Conservation (phyloP, 2,888 invertebrate species). For the Agriopis leucophaearia region DNA sequence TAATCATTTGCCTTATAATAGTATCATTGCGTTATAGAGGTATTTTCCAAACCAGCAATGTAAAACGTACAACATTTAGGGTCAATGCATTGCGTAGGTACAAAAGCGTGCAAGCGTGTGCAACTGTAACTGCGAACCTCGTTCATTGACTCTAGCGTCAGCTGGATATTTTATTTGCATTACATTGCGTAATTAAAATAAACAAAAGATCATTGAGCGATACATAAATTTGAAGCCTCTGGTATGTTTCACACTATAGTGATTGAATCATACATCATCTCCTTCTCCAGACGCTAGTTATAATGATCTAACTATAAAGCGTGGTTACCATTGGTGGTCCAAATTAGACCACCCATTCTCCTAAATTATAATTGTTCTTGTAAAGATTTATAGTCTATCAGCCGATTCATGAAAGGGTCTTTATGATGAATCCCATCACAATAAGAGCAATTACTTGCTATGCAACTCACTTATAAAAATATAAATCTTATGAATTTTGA, state of each 20-base stretch:
- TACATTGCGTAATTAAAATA: too few species aligned
- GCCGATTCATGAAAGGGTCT: slow-evolving; percentile 1
- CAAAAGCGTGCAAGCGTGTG: too few species aligned
- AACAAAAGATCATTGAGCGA: background rate
- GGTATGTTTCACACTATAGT: background rate
- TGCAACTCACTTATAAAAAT: background rate
- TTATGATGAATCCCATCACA: background rate
- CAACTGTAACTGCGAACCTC: too few species aligned
- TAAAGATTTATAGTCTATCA: slow-evolving; percentile 36
- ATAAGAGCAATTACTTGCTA: background rate
- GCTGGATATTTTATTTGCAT: too few species aligned
- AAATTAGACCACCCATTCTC: slow-evolving; percentile 65
- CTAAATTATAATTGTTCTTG: slow-evolving; percentile 64
- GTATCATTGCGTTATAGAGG: too few species aligned
- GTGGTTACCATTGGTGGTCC: slow-evolving; percentile 61
- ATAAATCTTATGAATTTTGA: too few species aligned
- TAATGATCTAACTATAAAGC: slow-evolving; percentile 17
- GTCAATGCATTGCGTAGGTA: too few species aligned
- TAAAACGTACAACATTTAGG: too few species aligned
- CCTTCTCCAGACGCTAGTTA: background rate
- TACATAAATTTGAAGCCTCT: background rate
- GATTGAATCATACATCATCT: background rate
- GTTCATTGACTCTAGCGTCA: too few species aligned
- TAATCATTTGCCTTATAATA: too few species aligned
- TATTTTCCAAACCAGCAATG: too few species aligned